These are phyloP conservation scores for Pseudococcus jackbeardsleyi DNA, from an alignment of 2,888 invertebrate genomes.

Conservation along the genomic window DNA sequence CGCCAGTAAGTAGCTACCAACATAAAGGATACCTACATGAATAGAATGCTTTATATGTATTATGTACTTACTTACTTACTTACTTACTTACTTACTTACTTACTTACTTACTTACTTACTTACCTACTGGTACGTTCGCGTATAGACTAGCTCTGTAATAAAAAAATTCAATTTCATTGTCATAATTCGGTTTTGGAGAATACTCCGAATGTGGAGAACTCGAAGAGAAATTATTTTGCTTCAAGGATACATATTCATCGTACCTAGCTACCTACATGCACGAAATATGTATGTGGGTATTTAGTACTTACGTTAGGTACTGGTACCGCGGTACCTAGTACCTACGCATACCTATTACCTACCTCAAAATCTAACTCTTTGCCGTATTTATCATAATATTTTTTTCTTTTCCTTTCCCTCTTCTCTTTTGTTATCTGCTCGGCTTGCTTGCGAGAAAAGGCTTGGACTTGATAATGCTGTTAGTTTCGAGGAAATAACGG, in stretches of 20 bases:
- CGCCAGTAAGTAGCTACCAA: neutral
- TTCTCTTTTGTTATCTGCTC: neutral
- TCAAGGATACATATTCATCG: neutral
- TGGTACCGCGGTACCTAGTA: no score
- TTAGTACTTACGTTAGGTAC: no score
- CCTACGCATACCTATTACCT: no score
- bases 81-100: no score
- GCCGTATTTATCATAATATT: neutral
- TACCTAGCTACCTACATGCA: no score
- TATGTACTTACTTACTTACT: no score
- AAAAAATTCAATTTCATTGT: constrained; percentile 57
- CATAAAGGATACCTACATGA: no score
- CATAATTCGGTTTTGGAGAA: constrained; percentile 47
- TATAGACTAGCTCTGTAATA: constrained; percentile 7
- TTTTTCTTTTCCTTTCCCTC: neutral
- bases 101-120: no score
- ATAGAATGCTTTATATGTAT: neutral
- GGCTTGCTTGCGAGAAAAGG: neutral
- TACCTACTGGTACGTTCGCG: neutral
- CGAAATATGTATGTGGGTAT: no score
- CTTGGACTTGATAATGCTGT: neutral
- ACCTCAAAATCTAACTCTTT: neutral
- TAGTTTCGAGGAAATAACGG: constrained; percentile 4
- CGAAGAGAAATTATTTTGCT: constrained; percentile 23
- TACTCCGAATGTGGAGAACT: neutral